Conservation (phyloP, 2,888 invertebrate species). For the Zhengitettix transpicula region DNA sequence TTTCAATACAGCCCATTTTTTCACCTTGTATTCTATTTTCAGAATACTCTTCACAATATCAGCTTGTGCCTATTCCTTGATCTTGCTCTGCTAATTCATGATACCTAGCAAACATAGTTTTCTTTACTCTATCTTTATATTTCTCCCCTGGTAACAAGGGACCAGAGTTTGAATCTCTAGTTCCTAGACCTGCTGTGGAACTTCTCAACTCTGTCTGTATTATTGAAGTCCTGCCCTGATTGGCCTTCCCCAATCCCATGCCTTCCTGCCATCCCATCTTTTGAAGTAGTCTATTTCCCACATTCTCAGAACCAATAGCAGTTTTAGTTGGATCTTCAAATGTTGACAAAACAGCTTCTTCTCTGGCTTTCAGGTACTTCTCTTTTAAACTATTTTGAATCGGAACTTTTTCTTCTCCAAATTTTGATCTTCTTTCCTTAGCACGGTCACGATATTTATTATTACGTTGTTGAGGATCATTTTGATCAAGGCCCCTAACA, state of each 20-base stretch:
- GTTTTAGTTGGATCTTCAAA: slow-evolving; percentile 40
- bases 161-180: slow-evolving; percentile 58
- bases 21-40: no score
- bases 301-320: slow-evolving; percentile 71
- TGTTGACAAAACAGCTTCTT: slow-evolving; percentile 23
- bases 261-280: slow-evolving; percentile 99
- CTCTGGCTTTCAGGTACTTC: slow-evolving; percentile 43
- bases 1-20: no score
- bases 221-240: slow-evolving; percentile 85
- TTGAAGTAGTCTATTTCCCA: slow-evolving; percentile 87
- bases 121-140: slow-evolving; percentile 78
- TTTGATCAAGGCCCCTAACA: slow-evolving; percentile 27
- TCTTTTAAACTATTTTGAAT: slow-evolving; percentile 56
- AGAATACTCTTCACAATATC: neutral
- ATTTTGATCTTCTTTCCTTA: slow-evolving; percentile 85
- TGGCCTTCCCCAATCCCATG: slow-evolving; percentile 81
- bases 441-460: slow-evolving; percentile 79
- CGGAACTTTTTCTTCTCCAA: slow-evolving; percentile 72
- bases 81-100: slow-evolving; percentile 51
- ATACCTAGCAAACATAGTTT: slow-evolving; percentile 75
- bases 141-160: slow-evolving; percentile 62
- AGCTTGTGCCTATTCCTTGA: slow-evolving; percentile 1
- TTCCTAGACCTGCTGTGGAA: slow-evolving; percentile 72
- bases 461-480: slow-evolving; percentile 28
- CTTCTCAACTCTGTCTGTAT: slow-evolving; percentile 60